These are phyloP conservation scores for Nyctibius grandis DNA, from an alignment of 2,797 vertebrate species.

Conservation along the genomic window DNA sequence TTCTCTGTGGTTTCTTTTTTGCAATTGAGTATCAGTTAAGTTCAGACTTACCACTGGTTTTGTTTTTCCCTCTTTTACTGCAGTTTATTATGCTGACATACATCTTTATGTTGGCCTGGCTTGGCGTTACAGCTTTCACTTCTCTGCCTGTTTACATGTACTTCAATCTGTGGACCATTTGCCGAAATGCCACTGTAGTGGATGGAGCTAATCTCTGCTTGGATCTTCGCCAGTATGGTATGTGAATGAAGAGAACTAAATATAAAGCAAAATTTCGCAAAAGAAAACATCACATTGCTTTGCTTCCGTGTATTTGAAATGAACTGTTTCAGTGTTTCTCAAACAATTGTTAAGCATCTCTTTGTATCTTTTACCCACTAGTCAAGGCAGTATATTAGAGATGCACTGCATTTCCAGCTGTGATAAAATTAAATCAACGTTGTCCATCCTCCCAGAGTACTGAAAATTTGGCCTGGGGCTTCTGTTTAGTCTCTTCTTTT, in stretches of 20 bases:
- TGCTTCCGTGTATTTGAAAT: neutral
- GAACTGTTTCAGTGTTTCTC: neutral
- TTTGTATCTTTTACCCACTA: neutral
- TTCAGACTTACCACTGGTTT: neutral
- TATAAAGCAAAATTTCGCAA: neutral
- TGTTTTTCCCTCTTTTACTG: neutral
- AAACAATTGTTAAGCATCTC: neutral
- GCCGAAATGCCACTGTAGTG: conserved; percentile 88
- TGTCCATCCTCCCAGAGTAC: neutral
- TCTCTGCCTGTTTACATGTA: conserved; percentile 97
- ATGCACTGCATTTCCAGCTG: neutral
- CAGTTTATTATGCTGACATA: conserved; percentile 99
- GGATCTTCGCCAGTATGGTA: conserved; percentile 97
- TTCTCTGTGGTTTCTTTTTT: neutral
- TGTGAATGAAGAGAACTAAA: neutral
- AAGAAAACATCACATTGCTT: neutral
- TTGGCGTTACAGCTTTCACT: conserved; percentile 95
- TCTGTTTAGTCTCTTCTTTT: neutral
- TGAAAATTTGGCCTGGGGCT: neutral
- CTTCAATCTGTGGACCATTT: conserved; percentile 98
- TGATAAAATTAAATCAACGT: neutral
- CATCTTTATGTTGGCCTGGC: conserved; percentile 98
- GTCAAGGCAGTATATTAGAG: neutral
- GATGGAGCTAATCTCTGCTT: conserved; percentile 89
- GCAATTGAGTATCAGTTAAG: neutral